These are phyloP conservation scores for Auanema freiburgensis DNA, from an alignment of 2,888 invertebrate species.

Conservation along the genomic window DNA sequence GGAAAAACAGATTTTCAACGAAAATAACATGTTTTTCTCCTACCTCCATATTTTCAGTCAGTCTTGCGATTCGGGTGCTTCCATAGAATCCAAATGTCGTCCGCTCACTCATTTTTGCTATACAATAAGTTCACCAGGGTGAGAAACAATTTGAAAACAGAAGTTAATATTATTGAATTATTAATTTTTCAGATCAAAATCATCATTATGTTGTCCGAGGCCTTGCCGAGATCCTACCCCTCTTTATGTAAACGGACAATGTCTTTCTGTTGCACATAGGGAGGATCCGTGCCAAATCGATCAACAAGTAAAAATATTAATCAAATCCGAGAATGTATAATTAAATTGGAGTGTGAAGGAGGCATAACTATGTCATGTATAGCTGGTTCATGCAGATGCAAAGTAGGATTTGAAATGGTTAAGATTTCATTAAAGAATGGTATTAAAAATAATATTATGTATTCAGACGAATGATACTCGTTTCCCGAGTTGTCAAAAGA, in stretches of 20 bases:
- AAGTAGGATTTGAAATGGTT: conserved; percentile 41
- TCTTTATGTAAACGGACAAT: conserved; percentile 62
- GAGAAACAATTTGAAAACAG: conserved; percentile 1
- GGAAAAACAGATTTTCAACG: too few species aligned
- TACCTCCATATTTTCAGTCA: conserved; percentile 41
- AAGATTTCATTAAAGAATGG: too few species aligned
- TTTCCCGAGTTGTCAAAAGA: conserved; percentile 59
- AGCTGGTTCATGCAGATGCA: conserved; percentile 56
- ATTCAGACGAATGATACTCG: conserved; percentile 58
- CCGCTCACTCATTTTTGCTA: conserved; percentile 64
- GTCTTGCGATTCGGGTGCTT: conserved; percentile 61
- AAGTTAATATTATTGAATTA: background rate
- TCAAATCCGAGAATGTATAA: background rate
- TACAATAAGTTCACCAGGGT: conserved; percentile 49
- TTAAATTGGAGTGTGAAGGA: conserved; percentile 59
- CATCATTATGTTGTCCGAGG: conserved; percentile 62
- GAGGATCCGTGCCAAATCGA: conserved; percentile 63
- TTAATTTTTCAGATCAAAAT: conserved; percentile 50
- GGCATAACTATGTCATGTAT: conserved; percentile 62
- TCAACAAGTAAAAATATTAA: conserved; percentile 43
- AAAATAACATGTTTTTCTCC: too few species aligned
- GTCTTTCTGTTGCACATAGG: conserved; percentile 60
- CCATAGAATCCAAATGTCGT: conserved; percentile 59
- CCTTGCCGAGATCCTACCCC: conserved; percentile 64
- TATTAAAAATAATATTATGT: conserved; percentile 9